Conservation (phyloP, 2,113 vertebrate genomes). For the Lepisosteus oculatus region DNA sequence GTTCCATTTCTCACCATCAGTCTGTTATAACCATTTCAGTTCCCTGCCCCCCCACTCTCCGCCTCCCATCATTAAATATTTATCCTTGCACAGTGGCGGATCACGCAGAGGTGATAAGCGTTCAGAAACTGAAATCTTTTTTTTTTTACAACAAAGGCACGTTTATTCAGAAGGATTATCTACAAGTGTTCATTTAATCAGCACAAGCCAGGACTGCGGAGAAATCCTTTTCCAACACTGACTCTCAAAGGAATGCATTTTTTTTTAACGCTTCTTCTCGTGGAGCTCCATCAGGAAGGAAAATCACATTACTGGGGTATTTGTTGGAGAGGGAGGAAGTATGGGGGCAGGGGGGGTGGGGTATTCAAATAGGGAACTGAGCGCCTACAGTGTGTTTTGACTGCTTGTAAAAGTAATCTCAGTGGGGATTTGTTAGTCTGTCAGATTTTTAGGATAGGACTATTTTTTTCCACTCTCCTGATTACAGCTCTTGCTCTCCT, state of each 20-base stretch:
- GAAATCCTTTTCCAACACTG: constrained; percentile 51
- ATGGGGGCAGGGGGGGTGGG: not conserved
- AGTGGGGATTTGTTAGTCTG: constrained; percentile 34
- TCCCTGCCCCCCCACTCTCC: constrained; percentile 31
- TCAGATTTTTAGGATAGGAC: constrained; percentile 24
- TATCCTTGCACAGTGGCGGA: constrained; percentile 58
- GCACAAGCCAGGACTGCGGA: constrained; percentile 43
- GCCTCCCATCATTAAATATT: constrained; percentile 66
- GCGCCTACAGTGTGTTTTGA: constrained; percentile 43
- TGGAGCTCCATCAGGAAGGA: constrained; percentile 59
- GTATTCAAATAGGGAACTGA: constrained; percentile 41
- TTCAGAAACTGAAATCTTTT: constrained; percentile 53
- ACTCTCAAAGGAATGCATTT: constrained; percentile 59
- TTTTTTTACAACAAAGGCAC: constrained; percentile 45
- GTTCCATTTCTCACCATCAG: constrained; percentile 60
- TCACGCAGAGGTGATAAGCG: constrained; percentile 58
- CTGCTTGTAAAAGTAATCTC: constrained; percentile 33
- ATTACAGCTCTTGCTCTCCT: constrained; percentile 16
- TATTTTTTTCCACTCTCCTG: constrained; percentile 20
- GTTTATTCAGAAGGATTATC: constrained; percentile 59
- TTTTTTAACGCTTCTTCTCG: constrained; percentile 33
- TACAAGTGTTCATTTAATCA: constrained; percentile 69
- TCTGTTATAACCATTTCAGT: constrained; percentile 42
- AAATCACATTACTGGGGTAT: constrained; percentile 52
- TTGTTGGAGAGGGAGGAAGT: constrained; percentile 23